These are phyloP conservation scores for Tiaroga cobitis DNA, from an alignment of 2,797 vertebrate species.

Conservation along the genomic window DNA sequence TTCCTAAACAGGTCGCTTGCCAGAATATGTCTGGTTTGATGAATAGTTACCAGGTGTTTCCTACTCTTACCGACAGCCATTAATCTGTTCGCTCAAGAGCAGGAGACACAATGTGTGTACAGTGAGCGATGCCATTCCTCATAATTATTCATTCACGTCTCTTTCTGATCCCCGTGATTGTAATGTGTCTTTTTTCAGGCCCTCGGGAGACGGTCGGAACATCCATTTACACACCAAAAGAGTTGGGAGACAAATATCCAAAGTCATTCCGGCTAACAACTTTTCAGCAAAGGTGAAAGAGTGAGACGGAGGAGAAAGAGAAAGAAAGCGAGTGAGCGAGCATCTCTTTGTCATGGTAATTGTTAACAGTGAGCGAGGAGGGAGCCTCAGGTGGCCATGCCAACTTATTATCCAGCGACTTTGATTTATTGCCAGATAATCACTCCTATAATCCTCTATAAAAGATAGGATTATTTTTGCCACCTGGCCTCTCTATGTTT, in stretches of 20 bases:
- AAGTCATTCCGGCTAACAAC: constrained; percentile 57
- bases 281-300: constrained; percentile 52
- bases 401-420: constrained; percentile 54
- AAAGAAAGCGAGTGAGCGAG: constrained; percentile 13
- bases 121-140: constrained; percentile 62
- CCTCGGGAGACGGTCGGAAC: constrained; percentile 41
- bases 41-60: constrained; percentile 69
- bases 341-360: constrained; percentile 48
- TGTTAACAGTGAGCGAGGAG: constrained; percentile 32
- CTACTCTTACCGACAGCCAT: constrained; percentile 60
- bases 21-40: constrained; percentile 60
- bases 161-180: constrained; percentile 57
- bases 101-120: constrained; percentile 58
- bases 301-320: constrained; percentile 15
- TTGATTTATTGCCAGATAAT: constrained; percentile 65
- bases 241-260: constrained; percentile 56
- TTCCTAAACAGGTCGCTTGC: constrained; percentile 55
- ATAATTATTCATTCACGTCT: constrained; percentile 63
- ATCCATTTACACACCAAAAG: constrained; percentile 59
- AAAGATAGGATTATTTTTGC: constrained; percentile 59
- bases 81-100: constrained; percentile 61
- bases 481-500: constrained; percentile 56
- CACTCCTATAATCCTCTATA: constrained; percentile 56
- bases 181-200: constrained; percentile 53
- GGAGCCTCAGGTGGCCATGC: constrained; percentile 57